Percentiles rank a stretch among this genome's conserved stretches.
Evolutionary conservation across 1,140 invertebrate genomes (phyloP).

Genomic region (Oscheius sp.): DNA sequence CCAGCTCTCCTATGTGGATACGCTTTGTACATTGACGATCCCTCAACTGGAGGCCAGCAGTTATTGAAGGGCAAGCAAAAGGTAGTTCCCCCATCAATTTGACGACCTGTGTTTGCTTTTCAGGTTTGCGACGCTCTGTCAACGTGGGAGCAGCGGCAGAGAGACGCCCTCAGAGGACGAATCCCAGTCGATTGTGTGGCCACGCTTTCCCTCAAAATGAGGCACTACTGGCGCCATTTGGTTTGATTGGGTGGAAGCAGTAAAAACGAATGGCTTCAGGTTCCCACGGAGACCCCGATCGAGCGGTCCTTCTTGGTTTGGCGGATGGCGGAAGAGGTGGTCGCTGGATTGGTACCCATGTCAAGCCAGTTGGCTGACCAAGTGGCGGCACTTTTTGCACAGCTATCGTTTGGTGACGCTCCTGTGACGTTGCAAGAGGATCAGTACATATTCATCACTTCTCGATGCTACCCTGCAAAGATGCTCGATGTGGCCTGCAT

Average conservation of each 20-base stretch:
- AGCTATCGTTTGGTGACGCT: constrained; percentile 44
- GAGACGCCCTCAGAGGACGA: constrained; percentile 41
- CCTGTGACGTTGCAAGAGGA: constrained; percentile 33
- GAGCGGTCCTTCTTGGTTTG: constrained; percentile 48
- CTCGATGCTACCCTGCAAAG: constrained; percentile 44
- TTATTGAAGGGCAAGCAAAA: constrained; percentile 52
- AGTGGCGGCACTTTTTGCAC: constrained; percentile 49
- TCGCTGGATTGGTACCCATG: constrained; percentile 44
- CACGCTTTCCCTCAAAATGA: constrained; percentile 37
- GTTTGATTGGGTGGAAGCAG: neutral
- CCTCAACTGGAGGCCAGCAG: constrained; percentile 17
- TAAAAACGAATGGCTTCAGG: neutral
- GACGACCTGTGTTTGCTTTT: neutral
- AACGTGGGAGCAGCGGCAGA: constrained; percentile 43
- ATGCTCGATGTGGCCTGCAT: constrained; percentile 48
- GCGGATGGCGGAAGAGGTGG: constrained; percentile 50
- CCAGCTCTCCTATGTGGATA: constrained; percentile 53
- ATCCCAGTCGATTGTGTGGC: constrained; percentile 17
- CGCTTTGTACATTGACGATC: constrained; percentile 50
- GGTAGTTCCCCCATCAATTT: neutral
- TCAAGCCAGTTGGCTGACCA: constrained; percentile 50
- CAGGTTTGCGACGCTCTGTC: constrained; percentile 49
- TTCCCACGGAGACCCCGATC: constrained; percentile 46
- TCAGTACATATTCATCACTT: constrained; percentile 30
- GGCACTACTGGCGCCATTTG: constrained; percentile 50